Base-by-base conservation (phyloP, 1,140 invertebrate genomes). In the Aporrectodea caliginosa region DNA sequence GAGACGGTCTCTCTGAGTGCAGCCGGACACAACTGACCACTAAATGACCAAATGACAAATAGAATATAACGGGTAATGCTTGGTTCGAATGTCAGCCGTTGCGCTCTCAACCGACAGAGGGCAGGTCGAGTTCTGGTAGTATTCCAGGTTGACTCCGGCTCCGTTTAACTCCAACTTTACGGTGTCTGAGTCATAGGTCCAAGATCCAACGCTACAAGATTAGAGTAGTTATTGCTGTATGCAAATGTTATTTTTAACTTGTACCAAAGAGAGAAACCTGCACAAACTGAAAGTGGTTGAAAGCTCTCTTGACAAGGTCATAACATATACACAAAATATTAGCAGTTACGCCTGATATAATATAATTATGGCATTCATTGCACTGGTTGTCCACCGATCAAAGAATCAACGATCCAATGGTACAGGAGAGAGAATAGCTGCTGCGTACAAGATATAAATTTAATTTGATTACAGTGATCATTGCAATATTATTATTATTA, bases 41-140 rank as follows among this genome's bases (percentile, higher is more conserved):
- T n/a, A n/a, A n/a, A n/a, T n/a, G n/a, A n/a, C n/a, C n/a, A n/a
- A n/a, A n/a, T n/a, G n/a, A n/a, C n/a, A n/a, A n/a, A n/a, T n/a
- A n/a, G n/a, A n/a, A n/a, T n/a, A n/a, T n/a, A n/a, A n/a, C n/a
- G 73, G 73, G 31, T 74, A 74, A 31, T 74, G 32, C 1, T 1
- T 74, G 73, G 12, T 30, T 1, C 31, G 31, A 30, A 74, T 34
- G 0, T 30, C 73, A n/a, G 73, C 73, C 34, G 73, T 30, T 30
- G n/a, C 34, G 1, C 31, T 34, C 16, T 1, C n/a, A 27, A 34
- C 73, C n/a, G 34, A 34, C 31, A 74, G 73, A 31, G 73, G 73
- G n/a, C 73, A 74, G 32, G 73, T 74, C 29, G 29, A 31, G 31
- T 74, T 74, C 27, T 16, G 22, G 73, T 74, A 74, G 31, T 74